A percentile compares a stretch with the other conserved stretches of the same genome.
phyloP scores from a whole-genome alignment of 1,140 invertebrate species.

The Drosophila nasuta region DNA sequence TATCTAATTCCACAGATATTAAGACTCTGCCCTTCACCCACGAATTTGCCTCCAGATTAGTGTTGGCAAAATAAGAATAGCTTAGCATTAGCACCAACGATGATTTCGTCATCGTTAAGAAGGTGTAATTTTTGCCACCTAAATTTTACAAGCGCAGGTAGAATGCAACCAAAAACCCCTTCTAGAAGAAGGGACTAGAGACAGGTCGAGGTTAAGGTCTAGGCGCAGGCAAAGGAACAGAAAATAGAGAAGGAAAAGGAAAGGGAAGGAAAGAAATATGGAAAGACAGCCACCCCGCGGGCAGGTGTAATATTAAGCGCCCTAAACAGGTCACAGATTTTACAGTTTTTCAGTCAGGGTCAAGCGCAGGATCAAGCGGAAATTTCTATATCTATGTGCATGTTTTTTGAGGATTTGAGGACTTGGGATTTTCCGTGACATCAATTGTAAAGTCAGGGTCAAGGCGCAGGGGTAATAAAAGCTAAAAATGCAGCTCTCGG shows the following conservation, averaged over 20 bases:
- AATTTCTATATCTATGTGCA: not conserved
- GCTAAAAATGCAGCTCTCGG: slow-evolving; percentile 42
- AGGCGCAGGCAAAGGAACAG: not conserved
- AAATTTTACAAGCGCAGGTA: slow-evolving; percentile 17
- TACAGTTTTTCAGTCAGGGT: not conserved
- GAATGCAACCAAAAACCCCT: slow-evolving; percentile 9
- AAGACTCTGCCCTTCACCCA: not conserved
- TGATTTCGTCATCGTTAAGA: not conserved
- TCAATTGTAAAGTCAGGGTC: slow-evolving; percentile 67
- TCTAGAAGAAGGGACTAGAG: not conserved
- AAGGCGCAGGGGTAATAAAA: slow-evolving; percentile 1
- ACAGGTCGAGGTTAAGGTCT: not conserved
- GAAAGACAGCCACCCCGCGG: slow-evolving; percentile 10
- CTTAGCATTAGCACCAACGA: not conserved
- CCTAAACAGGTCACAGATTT: slow-evolving; percentile 19
- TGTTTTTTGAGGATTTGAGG: not conserved
- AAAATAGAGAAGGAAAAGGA: no score
- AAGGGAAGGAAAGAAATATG: no score
- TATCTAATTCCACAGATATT: no score
- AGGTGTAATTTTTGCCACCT: not conserved
- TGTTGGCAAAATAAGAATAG: slow-evolving; percentile 1
- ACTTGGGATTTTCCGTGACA: slow-evolving; percentile 22
- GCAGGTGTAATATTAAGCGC: slow-evolving; percentile 44
- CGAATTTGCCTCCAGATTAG: not conserved
- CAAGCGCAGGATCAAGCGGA: not conserved